Evolutionary conservation across 2,113 vertebrate species (phyloP).

Genomic region (Panthera tigris): DNA sequence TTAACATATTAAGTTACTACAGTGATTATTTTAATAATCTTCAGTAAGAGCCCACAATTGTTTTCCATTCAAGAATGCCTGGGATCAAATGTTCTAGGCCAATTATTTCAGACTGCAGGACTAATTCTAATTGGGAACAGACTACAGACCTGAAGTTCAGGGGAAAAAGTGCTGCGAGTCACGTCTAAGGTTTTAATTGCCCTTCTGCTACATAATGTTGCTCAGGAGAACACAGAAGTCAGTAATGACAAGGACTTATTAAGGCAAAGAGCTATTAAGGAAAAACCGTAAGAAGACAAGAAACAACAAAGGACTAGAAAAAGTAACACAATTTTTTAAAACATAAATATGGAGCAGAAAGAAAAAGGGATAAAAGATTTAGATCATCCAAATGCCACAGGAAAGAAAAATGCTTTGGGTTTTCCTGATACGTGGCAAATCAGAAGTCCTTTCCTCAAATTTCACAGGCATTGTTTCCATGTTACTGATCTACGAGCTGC

Average conservation of each 20-base stretch:
- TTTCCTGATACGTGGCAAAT: background rate
- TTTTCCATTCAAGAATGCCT: conserved; percentile 27
- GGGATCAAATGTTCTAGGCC: conserved; percentile 31
- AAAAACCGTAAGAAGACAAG: background rate
- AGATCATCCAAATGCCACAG: background rate
- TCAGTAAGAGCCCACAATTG: conserved; percentile 24
- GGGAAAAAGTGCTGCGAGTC: background rate
- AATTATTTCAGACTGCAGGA: conserved; percentile 26
- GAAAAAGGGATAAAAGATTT: background rate
- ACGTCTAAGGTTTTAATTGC: background rate
- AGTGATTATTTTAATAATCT: conserved; percentile 7
- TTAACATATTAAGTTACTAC: background rate
- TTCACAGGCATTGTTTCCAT: background rate
- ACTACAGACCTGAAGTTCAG: background rate
- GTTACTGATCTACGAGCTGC: background rate
- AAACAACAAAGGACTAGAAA: background rate
- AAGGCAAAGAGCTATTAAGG: conserved; percentile 69
- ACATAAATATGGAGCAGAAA: background rate
- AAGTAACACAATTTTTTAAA: background rate
- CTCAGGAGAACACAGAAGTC: background rate
- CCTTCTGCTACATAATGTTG: background rate
- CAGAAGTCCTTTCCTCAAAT: background rate
- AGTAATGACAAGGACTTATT: conserved; percentile 29
- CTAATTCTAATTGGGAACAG: conserved; percentile 40
- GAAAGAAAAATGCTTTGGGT: conserved; percentile 1